A percentile compares a stretch with the other conserved stretches of the same genome.
phyloP scores from a whole-genome alignment of 1,140 invertebrate genomes.

The Elymnias hypermnestra region DNA sequence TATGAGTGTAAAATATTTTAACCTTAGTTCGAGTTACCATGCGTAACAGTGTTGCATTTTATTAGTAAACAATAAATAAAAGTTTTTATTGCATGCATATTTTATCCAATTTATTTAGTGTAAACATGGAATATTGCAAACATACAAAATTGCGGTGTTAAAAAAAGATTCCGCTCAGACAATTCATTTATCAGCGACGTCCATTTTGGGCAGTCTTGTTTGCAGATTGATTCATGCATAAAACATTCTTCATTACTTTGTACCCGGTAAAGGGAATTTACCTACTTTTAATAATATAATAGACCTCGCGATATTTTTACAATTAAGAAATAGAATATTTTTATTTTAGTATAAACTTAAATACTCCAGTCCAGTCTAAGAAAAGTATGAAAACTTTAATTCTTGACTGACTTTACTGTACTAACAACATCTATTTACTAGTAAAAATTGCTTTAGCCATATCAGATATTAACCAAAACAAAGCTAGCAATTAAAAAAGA shows the following conservation, averaged over 20 bases:
- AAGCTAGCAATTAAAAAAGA: no score
- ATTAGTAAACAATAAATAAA: neutral
- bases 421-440: no score
- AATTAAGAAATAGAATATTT: no score
- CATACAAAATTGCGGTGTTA: slow-evolving; percentile 13
- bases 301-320: no score
- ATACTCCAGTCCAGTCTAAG: no score
- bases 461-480: no score
- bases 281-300: slow-evolving; percentile 1
- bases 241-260: slow-evolving; percentile 22
- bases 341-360: no score
- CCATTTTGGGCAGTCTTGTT: slow-evolving; percentile 21
- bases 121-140: slow-evolving; percentile 18
- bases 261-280: neutral
- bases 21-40: no score
- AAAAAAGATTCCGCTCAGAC: slow-evolving; percentile 18
- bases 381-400: no score
- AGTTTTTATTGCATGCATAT: slow-evolving; percentile 12
- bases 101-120: slow-evolving; percentile 17
- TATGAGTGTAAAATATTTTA: no score
- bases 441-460: no score
- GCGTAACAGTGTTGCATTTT: neutral
- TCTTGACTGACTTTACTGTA: no score
- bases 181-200: slow-evolving; percentile 23
- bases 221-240: slow-evolving; percentile 27